These are phyloP conservation scores for Tribolium castaneum DNA, from an alignment of 1,140 invertebrate genomes.

Conservation along the genomic window DNA sequence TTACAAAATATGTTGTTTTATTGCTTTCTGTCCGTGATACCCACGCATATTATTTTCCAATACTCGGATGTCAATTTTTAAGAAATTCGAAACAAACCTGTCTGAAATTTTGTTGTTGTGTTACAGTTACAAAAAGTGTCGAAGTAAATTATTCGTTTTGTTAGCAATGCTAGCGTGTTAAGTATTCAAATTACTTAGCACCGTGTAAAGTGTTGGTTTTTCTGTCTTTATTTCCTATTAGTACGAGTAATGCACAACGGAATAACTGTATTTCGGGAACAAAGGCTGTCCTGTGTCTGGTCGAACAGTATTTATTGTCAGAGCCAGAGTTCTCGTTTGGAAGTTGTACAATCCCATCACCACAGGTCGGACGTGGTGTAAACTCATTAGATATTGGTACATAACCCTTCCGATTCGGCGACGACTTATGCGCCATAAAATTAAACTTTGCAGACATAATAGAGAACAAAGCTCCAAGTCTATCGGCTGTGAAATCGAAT, in stretches of 20 bases:
- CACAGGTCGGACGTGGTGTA: not conserved
- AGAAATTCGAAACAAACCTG: too few relatives aligned
- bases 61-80: too few relatives aligned
- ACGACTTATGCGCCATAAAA: conserved; percentile 25
- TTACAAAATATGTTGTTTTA: not conserved
- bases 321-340: not conserved
- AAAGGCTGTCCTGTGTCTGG: not conserved
- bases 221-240: not conserved
- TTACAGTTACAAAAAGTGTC: not conserved
- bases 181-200: not conserved
- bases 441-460: conserved; percentile 36
- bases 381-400: conserved; percentile 28
- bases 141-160: not conserved
- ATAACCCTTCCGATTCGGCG: not conserved
- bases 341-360: not conserved
- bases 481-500: conserved; percentile 32
- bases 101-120: too few relatives aligned
- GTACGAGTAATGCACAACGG: not conserved
- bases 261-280: not conserved
- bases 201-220: not conserved
- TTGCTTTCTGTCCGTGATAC: not conserved
- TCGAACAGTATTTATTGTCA: not conserved
- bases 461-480: conserved; percentile 17
- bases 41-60: too few relatives aligned
- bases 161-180: not conserved